A percentile compares a stretch with the other conserved stretches of the same genome.
Evolutionary conservation across 2,888 invertebrate genomes (phyloP).

Genomic region (Orthosia gracilis): DNA sequence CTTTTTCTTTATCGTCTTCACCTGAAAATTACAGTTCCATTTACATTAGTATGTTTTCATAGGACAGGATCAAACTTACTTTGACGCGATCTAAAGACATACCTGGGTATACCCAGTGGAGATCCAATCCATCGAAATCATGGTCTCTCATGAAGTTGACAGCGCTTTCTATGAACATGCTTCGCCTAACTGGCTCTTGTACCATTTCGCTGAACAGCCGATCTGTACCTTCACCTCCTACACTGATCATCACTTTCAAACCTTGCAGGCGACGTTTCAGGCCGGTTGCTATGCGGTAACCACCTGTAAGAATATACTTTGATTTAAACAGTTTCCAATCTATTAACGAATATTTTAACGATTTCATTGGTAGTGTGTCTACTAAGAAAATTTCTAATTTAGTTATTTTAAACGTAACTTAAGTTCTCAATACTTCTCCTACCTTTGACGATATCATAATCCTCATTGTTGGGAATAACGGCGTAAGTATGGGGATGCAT

Average conservation of each 20-base stretch:
- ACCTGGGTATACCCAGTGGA: constrained; percentile 95
- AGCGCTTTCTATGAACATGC: constrained; percentile 92
- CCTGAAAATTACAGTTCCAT: constrained; percentile 74
- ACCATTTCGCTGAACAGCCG: constrained; percentile 92
- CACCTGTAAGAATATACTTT: constrained; percentile 86
- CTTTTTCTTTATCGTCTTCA: constrained; percentile 90
- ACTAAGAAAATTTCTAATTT: neutral
- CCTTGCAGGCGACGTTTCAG: constrained; percentile 93
- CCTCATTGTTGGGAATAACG: constrained; percentile 92
- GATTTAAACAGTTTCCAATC: neutral
- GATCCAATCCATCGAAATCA: constrained; percentile 95
- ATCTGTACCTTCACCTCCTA: constrained; percentile 93
- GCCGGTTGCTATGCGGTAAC: constrained; percentile 93
- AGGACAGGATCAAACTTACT: neutral
- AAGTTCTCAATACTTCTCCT: constrained; percentile 7
- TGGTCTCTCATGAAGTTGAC: constrained; percentile 92
- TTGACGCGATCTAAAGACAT: constrained; percentile 25
- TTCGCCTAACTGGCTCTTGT: constrained; percentile 88
- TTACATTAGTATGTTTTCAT: neutral
- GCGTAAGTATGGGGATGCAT: constrained; percentile 93
- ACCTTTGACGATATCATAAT: constrained; percentile 94
- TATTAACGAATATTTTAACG: no score
- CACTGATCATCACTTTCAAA: constrained; percentile 93
- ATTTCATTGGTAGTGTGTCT: neutral
- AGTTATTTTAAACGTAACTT: no score